Evolutionary conservation across 2,113 vertebrate genomes (phyloP), one percentile per base, ranked within the genome.

Genomic region (Apteryx mantelli): DNA sequence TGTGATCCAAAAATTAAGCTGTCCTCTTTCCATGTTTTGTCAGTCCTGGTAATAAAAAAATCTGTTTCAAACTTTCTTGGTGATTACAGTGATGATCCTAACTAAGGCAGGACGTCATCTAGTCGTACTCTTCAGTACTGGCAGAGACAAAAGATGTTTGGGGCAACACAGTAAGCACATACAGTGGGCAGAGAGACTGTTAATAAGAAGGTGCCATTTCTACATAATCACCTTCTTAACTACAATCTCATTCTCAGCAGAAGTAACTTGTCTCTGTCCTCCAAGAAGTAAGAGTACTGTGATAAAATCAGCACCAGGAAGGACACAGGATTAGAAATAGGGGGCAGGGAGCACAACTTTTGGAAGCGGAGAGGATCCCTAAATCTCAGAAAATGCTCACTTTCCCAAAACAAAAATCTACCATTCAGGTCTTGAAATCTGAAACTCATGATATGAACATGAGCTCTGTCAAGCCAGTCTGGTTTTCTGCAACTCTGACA

Each of bases 281-380:
- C 78, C 60, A 46, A 95, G 85, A 71, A 88, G 34, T 73, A 77
- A 86, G 73, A 74, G 79, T 40, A 74, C 28, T 30, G 63, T 40
- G 93, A 95, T 78, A 94, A 93, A 93, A 97, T 92, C 93, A 91
- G 61, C 66, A 78, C 30, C 61, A 84, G 84, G 95, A 96, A 96
- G 75, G 78, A 85, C 71, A 89, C 16, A 46, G 66, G 71, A 92
- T 91, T 95, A 97, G 66, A 91, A 88, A 77, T 26, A 2, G 4
- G 30, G 50, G 44, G 38, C 46, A 88, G 12, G 60, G 78, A 96
- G 82, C 52, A 44, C 77, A 63, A 81, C 85, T 87, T 94, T 74
- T 86, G 89, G 82, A 97, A 95, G 74, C 8, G 69, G 82, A 86
- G 89, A 85, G 71, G 52, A 50, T 78, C 32, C 32, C 60, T 78